These are phyloP conservation scores for Acanthiza pusilla DNA, from an alignment of 2,797 vertebrate species.

Conservation along the genomic window DNA sequence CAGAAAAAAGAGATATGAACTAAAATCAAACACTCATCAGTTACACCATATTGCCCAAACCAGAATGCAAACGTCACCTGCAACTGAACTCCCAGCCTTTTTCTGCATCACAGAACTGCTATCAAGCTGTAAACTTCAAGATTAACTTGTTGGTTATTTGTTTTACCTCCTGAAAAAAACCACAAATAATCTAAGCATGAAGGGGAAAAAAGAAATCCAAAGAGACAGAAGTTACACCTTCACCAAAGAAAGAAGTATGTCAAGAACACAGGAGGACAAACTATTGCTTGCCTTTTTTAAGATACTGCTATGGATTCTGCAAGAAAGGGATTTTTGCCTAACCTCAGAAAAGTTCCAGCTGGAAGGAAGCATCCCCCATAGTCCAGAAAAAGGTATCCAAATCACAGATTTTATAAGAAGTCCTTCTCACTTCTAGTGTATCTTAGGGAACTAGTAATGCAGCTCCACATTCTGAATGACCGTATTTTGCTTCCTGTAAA, in stretches of 20 bases:
- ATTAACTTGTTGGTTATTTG: not conserved
- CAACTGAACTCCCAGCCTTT: not conserved
- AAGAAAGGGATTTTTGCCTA: not conserved
- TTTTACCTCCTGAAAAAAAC: not conserved
- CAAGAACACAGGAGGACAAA: not conserved
- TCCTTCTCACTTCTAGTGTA: not conserved
- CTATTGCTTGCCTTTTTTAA: not conserved
- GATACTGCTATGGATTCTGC: not conserved
- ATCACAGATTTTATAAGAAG: not conserved
- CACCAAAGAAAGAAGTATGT: not conserved
- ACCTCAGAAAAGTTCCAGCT: not conserved
- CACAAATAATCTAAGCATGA: not conserved
- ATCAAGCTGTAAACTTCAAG: not conserved
- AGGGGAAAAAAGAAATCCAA: not conserved
- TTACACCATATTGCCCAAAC: not conserved
- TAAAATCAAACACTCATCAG: accelerated
- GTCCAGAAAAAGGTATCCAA: not conserved
- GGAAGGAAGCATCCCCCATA: not conserved
- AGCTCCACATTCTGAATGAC: not conserved
- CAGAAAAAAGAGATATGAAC: not conserved
- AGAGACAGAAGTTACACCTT: not conserved
- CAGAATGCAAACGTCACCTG: not conserved
- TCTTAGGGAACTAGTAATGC: not conserved
- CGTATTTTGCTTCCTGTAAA: not conserved
- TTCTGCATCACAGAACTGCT: not conserved